A percentile compares a stretch with the other conserved stretches of the same genome.
Conservation (phyloP, 2,888 invertebrate genomes). For the Apocheima hispidaria region DNA sequence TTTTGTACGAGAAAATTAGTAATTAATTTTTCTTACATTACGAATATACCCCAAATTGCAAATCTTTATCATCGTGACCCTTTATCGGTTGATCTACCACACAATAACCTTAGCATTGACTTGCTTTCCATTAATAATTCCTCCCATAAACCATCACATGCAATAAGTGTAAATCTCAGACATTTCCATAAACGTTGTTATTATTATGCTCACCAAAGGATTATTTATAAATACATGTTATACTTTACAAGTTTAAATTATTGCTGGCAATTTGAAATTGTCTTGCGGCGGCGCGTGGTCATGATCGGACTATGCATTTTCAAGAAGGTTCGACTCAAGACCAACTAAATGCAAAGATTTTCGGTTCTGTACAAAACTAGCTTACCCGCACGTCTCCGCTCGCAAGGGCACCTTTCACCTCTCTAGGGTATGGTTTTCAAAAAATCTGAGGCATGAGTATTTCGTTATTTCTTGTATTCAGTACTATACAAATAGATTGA, state of each 20-base stretch:
- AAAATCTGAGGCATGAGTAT: too few relatives aligned
- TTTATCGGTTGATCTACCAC: constrained; percentile 3
- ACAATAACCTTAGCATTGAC: constrained; percentile 1
- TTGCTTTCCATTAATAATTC: constrained; percentile 48
- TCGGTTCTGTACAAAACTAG: not conserved
- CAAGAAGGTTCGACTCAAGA: constrained; percentile 6
- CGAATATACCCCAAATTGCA: constrained; percentile 42
- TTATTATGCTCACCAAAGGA: constrained; percentile 63
- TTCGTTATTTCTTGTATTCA: too few relatives aligned
- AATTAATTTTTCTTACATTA: not conserved
- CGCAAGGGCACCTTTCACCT: too few relatives aligned
- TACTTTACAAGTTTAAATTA: constrained; percentile 70
- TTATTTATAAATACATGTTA: constrained; percentile 73
- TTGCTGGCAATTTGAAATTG: constrained; percentile 74
- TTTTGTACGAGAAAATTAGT: constrained; percentile 44
- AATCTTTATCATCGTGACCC: constrained; percentile 42
- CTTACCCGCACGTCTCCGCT: not conserved
- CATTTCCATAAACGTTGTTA: constrained; percentile 71
- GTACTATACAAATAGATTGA: too few relatives aligned
- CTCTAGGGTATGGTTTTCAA: too few relatives aligned
- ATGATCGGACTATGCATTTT: constrained; percentile 23
- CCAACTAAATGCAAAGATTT: not conserved
- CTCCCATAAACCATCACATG: constrained; percentile 57
- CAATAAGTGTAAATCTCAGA: constrained; percentile 70
- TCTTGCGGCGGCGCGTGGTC: constrained; percentile 65